Evolutionary conservation across 92 coral and sea anemone genomes (phyloP).

Genomic region (Micromussa lordhowensis): DNA sequence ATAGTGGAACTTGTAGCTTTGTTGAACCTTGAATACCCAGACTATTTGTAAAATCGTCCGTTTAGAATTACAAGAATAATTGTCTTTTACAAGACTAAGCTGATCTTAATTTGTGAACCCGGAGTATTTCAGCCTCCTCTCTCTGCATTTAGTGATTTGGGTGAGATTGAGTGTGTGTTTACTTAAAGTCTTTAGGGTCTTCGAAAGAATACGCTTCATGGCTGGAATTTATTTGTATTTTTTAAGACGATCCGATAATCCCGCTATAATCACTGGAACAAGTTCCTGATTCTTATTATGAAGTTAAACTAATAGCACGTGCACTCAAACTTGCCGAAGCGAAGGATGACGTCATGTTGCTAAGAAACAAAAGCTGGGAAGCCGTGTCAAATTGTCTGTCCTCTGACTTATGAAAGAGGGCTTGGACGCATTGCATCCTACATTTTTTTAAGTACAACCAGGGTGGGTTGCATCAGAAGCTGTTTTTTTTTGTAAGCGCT

Average conservation of each 20-base stretch:
- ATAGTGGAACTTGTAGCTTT: not conserved
- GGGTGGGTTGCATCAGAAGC: not conserved
- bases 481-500: not conserved
- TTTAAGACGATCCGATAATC: not conserved
- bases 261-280: too few species aligned
- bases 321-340: not conserved
- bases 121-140: not conserved
- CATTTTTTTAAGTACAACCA: not conserved
- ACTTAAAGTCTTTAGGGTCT: too few species aligned
- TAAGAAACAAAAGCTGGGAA: too few species aligned
- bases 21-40: not conserved
- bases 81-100: not conserved
- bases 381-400: not conserved
- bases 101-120: not conserved
- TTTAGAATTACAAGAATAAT: not conserved
- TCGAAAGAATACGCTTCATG: not conserved
- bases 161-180: too few species aligned
- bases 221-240: not conserved
- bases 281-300: too few species aligned
- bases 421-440: not conserved
- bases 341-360: not conserved
- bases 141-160: too few species aligned
- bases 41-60: not conserved
- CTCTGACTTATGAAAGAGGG: not conserved
- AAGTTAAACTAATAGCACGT: not conserved